Evolutionary conservation across 2,797 vertebrate genomes (phyloP), one percentile per base, ranked within the genome.

Genomic region (Scolopax bukidnonensis): DNA sequence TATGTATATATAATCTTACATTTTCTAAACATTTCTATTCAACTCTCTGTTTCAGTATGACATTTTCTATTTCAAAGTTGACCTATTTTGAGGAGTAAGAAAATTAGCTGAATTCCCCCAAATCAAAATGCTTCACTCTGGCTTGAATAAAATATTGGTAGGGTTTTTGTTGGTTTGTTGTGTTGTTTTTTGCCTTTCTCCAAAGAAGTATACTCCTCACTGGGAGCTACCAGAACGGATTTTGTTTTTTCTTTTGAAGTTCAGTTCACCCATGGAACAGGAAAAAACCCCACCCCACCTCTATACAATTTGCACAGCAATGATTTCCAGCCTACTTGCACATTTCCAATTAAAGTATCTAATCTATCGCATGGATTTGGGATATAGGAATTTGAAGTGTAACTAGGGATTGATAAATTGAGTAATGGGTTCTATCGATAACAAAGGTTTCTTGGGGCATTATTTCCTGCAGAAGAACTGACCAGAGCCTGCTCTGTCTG

Each of bases 1-100:
- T 41, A 80, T 87, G 82, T 60, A 64, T 61, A 68, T 68, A 71
- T 56, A 86, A 86, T 65, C 82, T 79, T 53, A 71, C 14, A 8
- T 90, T 88, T 95, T 91, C 74, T 84, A 94, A 95, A 95, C 70
- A 69, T 50, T 87, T 69, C 85, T 63, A 18, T 74, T 63, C 77
- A n/a, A 56, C 36, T 95, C 73, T 40, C 67, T 36, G 63, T 73
- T 83, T 73, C 86, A 23, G 6, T 0, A 4, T 79, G 80, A 67
- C 4, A 56, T 67, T 91, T 91, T 73, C 53, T 76, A 11, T 90
- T 91, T 90, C 83, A 38, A 79, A 92, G 77, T 4, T 76, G 86
- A 82, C 70, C 83, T 89, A 15, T 90, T 95, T 88, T 65, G 67
- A 92, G 56, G 23, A 73, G 27, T 18, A 67, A 76, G 61, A 89